phyloP scores from a whole-genome alignment of 2,888 invertebrate genomes.

The Clunio marinus region DNA sequence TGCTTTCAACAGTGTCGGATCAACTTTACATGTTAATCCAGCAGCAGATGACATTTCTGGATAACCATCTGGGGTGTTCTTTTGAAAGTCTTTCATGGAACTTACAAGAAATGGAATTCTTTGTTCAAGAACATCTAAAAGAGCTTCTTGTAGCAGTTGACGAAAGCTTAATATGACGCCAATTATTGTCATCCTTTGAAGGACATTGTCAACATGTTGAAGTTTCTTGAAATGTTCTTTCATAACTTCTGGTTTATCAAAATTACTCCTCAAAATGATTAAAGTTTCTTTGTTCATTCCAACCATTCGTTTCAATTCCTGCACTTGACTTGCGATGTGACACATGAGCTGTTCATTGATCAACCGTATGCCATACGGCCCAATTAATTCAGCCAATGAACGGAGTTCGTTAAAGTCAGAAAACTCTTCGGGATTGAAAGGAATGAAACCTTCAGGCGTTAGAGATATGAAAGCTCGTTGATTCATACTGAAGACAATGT shows the following conservation, averaged over 20 bases:
- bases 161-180: conserved; percentile 96
- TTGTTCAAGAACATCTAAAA: conserved; percentile 87
- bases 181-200: conserved; percentile 96
- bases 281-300: conserved; percentile 89
- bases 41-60: conserved; percentile 97
- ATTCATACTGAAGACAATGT: conserved; percentile 94
- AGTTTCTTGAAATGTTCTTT: conserved; percentile 89
- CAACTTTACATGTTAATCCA: conserved; percentile 89
- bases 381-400: conserved; percentile 92
- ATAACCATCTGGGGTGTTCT: conserved; percentile 85
- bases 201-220: conserved; percentile 88
- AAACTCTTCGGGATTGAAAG: conserved; percentile 97
- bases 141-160: conserved; percentile 86
- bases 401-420: conserved; percentile 93
- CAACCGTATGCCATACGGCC: conserved; percentile 97
- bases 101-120: conserved; percentile 94
- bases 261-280: conserved; percentile 85
- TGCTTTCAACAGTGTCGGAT: conserved; percentile 88
- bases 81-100: conserved; percentile 90
- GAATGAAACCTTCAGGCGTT: conserved; percentile 83
- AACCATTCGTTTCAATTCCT: conserved; percentile 89
- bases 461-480: conserved; percentile 95
- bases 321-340: conserved; percentile 97
- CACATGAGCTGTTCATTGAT: conserved; percentile 96
- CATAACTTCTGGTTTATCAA: conserved; percentile 98